Percentiles rank a stretch among this genome's conserved stretches.
Evolutionary conservation across 2,113 vertebrate species (phyloP).

Genomic region (Alethe diademata): DNA sequence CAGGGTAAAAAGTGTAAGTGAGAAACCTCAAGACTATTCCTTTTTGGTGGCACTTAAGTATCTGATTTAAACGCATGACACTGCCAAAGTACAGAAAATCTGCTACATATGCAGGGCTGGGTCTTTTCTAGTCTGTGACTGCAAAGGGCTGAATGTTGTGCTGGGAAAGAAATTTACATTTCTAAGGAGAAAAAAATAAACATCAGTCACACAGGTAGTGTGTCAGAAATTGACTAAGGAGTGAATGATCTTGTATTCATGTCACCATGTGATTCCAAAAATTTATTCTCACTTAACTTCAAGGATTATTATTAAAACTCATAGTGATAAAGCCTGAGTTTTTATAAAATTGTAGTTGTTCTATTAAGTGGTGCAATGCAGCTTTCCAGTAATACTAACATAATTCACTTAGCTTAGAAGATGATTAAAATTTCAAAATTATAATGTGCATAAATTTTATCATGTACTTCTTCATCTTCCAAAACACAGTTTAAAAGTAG

Average conservation of each 20-base stretch:
- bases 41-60: neutral
- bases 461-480: neutral
- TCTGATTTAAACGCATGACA: neutral
- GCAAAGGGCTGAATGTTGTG: neutral
- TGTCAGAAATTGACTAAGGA: neutral
- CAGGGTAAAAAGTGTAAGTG: neutral
- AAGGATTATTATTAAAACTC: neutral
- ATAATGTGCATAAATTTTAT: neutral
- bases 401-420: neutral
- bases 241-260: neutral
- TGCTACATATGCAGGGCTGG: neutral
- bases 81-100: neutral
- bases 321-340: neutral
- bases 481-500: neutral
- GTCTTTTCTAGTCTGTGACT: neutral
- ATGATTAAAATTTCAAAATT: neutral
- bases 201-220: neutral
- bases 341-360: neutral
- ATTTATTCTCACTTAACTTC: neutral
- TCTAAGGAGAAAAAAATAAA: neutral
- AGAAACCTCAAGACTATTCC: neutral
- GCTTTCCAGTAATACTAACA: neutral
- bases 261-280: neutral
- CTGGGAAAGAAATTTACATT: neutral
- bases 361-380: neutral